phyloP scores from a whole-genome alignment of 1,140 invertebrate genomes.

The Philotrypesis tridentata region DNA sequence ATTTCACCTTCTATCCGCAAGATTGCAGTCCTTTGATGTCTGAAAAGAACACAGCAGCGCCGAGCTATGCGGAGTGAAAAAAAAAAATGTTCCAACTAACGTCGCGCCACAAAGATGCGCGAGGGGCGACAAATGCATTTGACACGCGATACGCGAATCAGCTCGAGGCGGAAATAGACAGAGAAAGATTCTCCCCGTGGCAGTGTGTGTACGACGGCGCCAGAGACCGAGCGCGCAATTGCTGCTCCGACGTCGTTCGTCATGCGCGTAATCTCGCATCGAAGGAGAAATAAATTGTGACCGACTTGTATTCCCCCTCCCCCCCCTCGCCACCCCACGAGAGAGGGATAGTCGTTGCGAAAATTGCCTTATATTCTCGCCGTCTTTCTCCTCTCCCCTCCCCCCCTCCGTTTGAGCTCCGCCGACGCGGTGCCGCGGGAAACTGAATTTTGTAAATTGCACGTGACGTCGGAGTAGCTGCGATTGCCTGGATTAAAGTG shows the following conservation, averaged over 20 bases:
- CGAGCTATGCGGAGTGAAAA: not conserved
- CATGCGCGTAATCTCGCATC: slow-evolving; percentile 44
- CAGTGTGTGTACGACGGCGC: slow-evolving; percentile 13
- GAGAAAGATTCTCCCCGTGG: not conserved
- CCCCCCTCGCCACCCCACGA: too few relatives aligned
- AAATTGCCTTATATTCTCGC: slow-evolving; percentile 24
- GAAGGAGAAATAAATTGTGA: slow-evolving; percentile 38
- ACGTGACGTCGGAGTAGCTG: not conserved
- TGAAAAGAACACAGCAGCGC: not conserved
- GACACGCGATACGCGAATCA: slow-evolving; percentile 63
- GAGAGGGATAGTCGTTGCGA: slow-evolving; percentile 6
- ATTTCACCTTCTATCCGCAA: not conserved
- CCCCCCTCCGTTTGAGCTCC: slow-evolving; percentile 1
- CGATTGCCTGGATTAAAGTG: too few relatives aligned
- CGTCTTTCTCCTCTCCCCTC: slow-evolving; percentile 12
- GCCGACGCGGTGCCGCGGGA: not conserved
- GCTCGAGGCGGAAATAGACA: slow-evolving; percentile 32
- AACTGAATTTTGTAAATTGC: slow-evolving; percentile 3
- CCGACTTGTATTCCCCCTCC: not conserved
- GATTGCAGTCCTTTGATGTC: not conserved
- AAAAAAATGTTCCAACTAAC: not conserved
- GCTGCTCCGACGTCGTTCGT: slow-evolving; percentile 31
- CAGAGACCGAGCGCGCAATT: slow-evolving; percentile 33
- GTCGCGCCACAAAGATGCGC: not conserved
- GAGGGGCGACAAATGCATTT: slow-evolving; percentile 39